phyloP scores from a whole-genome alignment of 2,113 vertebrate genomes.

The Motacilla alba region DNA sequence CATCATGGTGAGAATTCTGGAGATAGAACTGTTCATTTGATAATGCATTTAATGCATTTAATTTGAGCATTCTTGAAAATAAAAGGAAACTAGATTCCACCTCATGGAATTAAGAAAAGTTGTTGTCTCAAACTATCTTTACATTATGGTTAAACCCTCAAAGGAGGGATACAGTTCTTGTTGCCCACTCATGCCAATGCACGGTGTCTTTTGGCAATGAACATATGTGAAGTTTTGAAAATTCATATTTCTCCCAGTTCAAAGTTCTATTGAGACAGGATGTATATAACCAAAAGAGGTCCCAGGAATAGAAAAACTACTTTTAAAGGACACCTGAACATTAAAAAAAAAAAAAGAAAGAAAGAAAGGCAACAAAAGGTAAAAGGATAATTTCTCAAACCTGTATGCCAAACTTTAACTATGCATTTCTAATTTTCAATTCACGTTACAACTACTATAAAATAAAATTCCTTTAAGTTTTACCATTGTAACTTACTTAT shows the following conservation, averaged over 20 bases:
- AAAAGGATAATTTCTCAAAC: background rate
- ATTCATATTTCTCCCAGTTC: background rate
- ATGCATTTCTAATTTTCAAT: background rate
- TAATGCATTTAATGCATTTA: background rate
- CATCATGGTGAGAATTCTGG: background rate
- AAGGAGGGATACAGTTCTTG: background rate
- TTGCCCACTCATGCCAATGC: background rate
- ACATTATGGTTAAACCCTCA: background rate
- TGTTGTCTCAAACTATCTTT: background rate
- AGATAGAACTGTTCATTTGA: background rate
- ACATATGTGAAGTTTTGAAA: background rate
- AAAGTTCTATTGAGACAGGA: background rate
- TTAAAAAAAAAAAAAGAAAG: background rate
- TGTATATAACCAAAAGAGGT: background rate
- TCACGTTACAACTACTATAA: background rate
- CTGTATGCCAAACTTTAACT: background rate
- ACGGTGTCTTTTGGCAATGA: background rate
- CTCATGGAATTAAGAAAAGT: background rate
- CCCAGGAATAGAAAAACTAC: background rate
- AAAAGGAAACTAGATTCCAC: background rate
- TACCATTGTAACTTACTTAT: slow-evolving; percentile 70
- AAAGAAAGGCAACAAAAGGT: background rate
- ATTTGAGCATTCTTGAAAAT: background rate
- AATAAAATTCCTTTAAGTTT: background rate
- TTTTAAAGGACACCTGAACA: background rate